A percentile compares a stretch with the other conserved stretches of the same genome.
These are phyloP conservation scores for Turritopsis rubra DNA, from an alignment of 30 jellyfish, hydroid and myxozoan genomes.

Conservation along the genomic window DNA sequence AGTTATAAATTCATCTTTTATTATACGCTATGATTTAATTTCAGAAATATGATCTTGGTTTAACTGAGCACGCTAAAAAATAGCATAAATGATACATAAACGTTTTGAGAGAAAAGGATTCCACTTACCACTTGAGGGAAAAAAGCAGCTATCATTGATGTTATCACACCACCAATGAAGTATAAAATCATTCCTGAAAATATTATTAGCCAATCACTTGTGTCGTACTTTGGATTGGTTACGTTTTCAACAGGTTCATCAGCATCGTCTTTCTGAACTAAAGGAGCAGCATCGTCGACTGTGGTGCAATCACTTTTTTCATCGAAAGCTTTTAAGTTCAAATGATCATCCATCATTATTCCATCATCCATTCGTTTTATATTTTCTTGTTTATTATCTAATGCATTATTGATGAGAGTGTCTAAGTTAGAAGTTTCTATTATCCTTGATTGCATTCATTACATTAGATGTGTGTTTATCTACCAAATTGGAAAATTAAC, in stretches of 20 bases:
- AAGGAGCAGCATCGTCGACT: neutral
- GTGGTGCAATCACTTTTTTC: neutral
- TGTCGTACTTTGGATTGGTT: neutral
- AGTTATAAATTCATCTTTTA: too few relatives aligned
- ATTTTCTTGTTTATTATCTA: neutral
- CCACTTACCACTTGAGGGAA: neutral
- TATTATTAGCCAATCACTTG: neutral
- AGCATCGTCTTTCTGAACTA: neutral
- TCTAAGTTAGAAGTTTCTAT: too few relatives aligned
- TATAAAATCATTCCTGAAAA: neutral
- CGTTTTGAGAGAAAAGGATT: too few relatives aligned
- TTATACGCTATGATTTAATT: too few relatives aligned
- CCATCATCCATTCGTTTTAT: neutral
- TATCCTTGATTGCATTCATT: too few relatives aligned
- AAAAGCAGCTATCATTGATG: neutral
- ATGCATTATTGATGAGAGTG: too few relatives aligned
- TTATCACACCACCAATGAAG: neutral
- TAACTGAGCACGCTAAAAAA: too few relatives aligned
- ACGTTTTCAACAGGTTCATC: neutral
- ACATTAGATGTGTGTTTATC: too few relatives aligned
- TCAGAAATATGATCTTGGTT: too few relatives aligned
- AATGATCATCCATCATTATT: neutral
- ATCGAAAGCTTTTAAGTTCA: neutral
- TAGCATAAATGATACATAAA: too few relatives aligned
- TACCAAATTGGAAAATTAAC: too few relatives aligned